phyloP scores from a whole-genome alignment of 2,888 invertebrate species.

The Agrotis exclamationis region DNA sequence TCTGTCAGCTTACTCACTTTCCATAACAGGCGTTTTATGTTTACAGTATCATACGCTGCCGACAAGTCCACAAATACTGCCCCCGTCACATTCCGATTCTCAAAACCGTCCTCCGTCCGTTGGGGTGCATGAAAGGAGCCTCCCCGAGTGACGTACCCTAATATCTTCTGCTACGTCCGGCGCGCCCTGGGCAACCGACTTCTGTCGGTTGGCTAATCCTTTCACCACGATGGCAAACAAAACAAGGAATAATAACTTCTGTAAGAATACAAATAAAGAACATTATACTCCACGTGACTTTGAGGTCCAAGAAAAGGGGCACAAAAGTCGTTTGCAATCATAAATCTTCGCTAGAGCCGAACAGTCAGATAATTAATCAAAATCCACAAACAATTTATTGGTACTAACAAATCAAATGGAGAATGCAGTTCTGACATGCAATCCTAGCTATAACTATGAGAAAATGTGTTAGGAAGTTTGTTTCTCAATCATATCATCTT shows the following conservation, averaged over 20 bases:
- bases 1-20: no score
- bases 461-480: slow-evolving; percentile 46
- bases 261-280: slow-evolving; percentile 36
- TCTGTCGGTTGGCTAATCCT: no score
- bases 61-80: no score
- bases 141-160: no score
- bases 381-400: slow-evolving; percentile 62
- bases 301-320: slow-evolving; percentile 43
- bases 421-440: slow-evolving; percentile 57
- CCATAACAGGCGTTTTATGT: no score
- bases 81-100: no score
- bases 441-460: slow-evolving; percentile 54
- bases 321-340: slow-evolving; percentile 44
- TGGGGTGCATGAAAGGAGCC: no score
- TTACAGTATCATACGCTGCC: no score
- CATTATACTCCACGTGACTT: slow-evolving; percentile 19
- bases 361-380: slow-evolving; percentile 63
- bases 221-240: no score
- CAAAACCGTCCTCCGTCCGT: no score
- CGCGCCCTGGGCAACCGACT: no score
- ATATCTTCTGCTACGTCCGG: no score
- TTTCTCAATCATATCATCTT: slow-evolving; percentile 48
- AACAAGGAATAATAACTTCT: slow-evolving; percentile 19
- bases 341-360: slow-evolving; percentile 55
- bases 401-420: slow-evolving; percentile 58